Base-by-base conservation (phyloP, 2,113 vertebrate species). In the Megalops atlanticus region DNA sequence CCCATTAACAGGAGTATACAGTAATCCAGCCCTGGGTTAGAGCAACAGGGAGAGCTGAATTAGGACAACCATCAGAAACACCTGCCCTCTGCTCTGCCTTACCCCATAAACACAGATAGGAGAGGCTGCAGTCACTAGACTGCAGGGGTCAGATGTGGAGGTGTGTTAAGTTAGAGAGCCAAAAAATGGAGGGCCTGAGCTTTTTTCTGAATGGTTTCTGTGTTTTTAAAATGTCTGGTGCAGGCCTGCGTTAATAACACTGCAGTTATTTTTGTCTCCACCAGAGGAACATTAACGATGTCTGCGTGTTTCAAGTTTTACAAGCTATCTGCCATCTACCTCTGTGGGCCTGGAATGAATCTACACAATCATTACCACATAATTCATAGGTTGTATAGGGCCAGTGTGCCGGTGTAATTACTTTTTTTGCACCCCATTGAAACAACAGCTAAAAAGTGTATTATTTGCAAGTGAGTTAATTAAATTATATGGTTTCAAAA, bases 391-490 rank as follows among this genome's bases (percentile, higher is more conserved):
- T 64, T 4, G 18, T 31, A 21, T 31, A 31, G 8, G n/a, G 58
- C 58, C n/a, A 64, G 58, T 11, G n/a, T 27, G 12, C n/a, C 8
- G 12, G 58, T 64, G n/a, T n/a, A 27, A 31, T 31, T 24, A 31
- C 58, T 64, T 10, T n/a, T 7, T n/a, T 31, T n/a, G n/a, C n/a
- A n/a, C n/a, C n/a, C 58, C 58, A 11, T n/a, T 64, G 5, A 31
- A 64, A 64, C 58, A 31, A 64, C 58, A 64, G 8, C 58, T 27
- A 31, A 31, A 64, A 64, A 31, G 6, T 64, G 58, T 31, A 64
- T 64, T n/a, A 64, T 64, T 64, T 64, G 58, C 58, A 31, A 64
- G 58, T 21, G 24, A 64, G 58, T 64, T 64, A 64, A 64, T 64
- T 64, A 64, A 64, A 64, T 64, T 64, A 64, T 8, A 8, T 31